These are phyloP conservation scores for Nasonovia ribisnigri DNA, from an alignment of 2,888 invertebrate species.

Conservation along the genomic window DNA sequence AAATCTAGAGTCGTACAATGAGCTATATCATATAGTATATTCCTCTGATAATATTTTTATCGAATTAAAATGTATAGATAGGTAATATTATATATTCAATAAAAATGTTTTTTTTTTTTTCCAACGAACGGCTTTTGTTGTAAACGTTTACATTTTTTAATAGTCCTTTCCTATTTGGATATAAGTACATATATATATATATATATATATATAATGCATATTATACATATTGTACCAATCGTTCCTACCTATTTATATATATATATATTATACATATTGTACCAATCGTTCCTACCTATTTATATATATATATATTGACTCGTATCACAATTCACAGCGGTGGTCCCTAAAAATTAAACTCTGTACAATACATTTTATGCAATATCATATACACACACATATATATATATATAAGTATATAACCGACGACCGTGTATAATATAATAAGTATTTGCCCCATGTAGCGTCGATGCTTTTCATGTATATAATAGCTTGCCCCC, in stretches of 20 bases:
- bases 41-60: not conserved
- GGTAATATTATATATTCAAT: not conserved
- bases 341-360: slow-evolving; percentile 26
- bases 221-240: slow-evolving; percentile 8
- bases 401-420: not conserved
- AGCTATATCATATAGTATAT: not conserved
- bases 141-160: not conserved
- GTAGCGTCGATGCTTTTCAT: slow-evolving; percentile 38
- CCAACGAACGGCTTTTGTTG: not conserved
- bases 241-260: not conserved
- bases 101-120: not conserved
- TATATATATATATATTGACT: not conserved
- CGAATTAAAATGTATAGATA: not conserved
- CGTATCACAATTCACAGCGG: slow-evolving; percentile 22
- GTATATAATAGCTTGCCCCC: slow-evolving; percentile 3
- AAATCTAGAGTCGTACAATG: not conserved
- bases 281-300: not conserved
- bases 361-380: not conserved
- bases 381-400: not conserved
- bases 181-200: too few species aligned
- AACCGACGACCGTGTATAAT: not conserved
- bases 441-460: not conserved
- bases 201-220: not conserved
- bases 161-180: not conserved
- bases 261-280: not conserved